Conservation (phyloP, 2,888 invertebrate species). For the Cancer borealis region DNA sequence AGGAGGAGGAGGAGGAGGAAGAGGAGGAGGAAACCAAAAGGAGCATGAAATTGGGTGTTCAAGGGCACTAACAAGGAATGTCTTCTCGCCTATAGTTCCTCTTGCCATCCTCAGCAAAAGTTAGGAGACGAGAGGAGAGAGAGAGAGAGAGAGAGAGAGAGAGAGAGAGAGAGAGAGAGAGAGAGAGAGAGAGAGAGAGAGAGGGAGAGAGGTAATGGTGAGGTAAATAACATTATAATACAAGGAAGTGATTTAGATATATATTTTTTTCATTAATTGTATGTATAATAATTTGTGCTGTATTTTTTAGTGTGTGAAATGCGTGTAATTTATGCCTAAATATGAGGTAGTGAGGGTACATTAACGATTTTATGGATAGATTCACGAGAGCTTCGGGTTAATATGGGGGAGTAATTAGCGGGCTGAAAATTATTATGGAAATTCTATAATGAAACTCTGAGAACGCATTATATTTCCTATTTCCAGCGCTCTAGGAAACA, state of each 20-base stretch:
- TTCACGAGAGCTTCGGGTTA: background rate
- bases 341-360: background rate
- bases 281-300: background rate
- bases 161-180: conserved; percentile 4
- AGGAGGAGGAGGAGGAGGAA: conserved; percentile 26
- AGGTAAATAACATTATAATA: background rate
- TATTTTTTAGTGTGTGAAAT: background rate
- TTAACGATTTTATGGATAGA: background rate
- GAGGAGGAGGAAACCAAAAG: conserved; percentile 41
- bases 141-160: conserved; percentile 43
- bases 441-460: conserved; percentile 33
- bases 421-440: background rate
- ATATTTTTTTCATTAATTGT: background rate
- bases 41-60: conserved; percentile 41
- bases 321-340: background rate
- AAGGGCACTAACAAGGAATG: conserved; percentile 35
- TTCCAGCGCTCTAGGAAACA: background rate
- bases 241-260: background rate
- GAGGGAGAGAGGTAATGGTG: background rate
- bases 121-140: conserved; percentile 41
- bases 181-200: conserved; percentile 37
- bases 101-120: conserved; percentile 6
- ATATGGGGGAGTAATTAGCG: background rate
- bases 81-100: conserved; percentile 43
- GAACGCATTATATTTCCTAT: conserved; percentile 18